Evolutionary conservation across 2,888 invertebrate species (phyloP).

Genomic region (Tenthredo mesomela): DNA sequence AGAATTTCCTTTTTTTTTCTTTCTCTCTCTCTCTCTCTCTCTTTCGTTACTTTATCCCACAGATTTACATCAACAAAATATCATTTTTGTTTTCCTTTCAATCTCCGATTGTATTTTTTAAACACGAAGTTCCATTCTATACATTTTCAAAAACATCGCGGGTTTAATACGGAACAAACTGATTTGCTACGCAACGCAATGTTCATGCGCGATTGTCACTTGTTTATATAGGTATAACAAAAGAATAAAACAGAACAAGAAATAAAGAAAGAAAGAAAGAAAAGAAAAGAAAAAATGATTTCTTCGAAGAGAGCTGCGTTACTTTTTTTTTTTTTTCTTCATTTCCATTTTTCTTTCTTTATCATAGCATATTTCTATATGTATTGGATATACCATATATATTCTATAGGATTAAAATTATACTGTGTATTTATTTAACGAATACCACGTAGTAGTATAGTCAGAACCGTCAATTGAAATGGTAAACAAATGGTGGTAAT

Average conservation of each 20-base stretch:
- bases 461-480: slow-evolving; percentile 33
- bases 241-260: background rate
- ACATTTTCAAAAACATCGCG: background rate
- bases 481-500: slow-evolving; percentile 43
- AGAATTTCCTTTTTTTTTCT: background rate
- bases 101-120: background rate
- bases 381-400: background rate
- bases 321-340: background rate
- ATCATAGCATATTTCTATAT: background rate
- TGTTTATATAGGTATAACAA: slow-evolving; percentile 28
- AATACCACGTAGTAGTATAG: background rate
- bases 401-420: background rate
- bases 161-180: background rate
- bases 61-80: background rate
- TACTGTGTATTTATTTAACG: slow-evolving; percentile 1
- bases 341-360: background rate
- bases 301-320: background rate
- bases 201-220: slow-evolving; percentile 36
- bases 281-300: background rate
- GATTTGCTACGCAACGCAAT: background rate
- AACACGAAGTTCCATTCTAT: background rate
- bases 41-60: background rate
- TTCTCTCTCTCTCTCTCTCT: too few species aligned
- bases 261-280: too few species aligned
- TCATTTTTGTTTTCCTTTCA: background rate